phyloP scores from a whole-genome alignment of 2,888 invertebrate species.

The Seladonia tumulorum region DNA sequence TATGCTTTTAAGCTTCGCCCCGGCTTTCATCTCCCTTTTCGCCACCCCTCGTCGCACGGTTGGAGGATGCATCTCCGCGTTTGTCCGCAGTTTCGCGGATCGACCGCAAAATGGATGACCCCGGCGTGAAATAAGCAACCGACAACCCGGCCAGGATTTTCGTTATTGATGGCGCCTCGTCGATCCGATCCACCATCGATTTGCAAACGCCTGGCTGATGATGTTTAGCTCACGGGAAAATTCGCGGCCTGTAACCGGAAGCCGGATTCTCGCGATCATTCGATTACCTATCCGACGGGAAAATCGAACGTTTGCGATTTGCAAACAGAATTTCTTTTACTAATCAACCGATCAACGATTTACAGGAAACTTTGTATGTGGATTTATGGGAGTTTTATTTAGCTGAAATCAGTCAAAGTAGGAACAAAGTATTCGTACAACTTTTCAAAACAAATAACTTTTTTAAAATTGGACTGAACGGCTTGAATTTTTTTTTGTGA shows the following conservation, averaged over 20 bases:
- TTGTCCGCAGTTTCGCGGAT: slow-evolving; percentile 10
- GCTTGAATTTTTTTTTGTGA: too few species aligned
- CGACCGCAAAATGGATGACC: slow-evolving; percentile 11
- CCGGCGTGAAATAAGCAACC: slow-evolving; percentile 33
- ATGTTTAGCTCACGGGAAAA: background rate
- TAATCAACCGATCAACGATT: too few species aligned
- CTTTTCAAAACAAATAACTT: too few species aligned
- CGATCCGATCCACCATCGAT: background rate
- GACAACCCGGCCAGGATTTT: slow-evolving; percentile 25
- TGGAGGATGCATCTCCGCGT: background rate
- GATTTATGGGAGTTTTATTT: too few species aligned
- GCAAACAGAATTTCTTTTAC: too few species aligned
- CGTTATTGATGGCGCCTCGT: background rate
- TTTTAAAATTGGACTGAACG: too few species aligned
- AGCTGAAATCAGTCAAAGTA: too few species aligned
- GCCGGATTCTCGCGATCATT: background rate
- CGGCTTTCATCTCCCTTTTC: background rate
- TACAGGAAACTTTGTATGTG: too few species aligned
- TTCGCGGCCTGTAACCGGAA: background rate
- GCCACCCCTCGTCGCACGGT: background rate
- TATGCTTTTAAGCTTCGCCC: slow-evolving; percentile 12
- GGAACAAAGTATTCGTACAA: too few species aligned
- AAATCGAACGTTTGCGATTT: background rate
- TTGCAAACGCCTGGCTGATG: background rate
- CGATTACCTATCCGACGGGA: background rate